Conservation (phyloP, 2,113 vertebrate species). For the Pelodiscus sinensis region DNA sequence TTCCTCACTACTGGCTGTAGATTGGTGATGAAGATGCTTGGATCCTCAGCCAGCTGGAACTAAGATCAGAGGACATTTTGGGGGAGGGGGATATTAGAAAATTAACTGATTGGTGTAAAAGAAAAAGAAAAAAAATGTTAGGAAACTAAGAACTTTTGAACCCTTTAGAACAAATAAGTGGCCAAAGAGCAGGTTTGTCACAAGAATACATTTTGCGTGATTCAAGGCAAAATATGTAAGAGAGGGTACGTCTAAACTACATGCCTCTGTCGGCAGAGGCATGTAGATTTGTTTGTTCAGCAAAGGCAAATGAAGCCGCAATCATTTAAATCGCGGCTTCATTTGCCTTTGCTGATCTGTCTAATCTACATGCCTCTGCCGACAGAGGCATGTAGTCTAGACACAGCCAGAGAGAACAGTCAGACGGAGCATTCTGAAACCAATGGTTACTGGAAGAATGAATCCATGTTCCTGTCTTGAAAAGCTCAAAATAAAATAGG, state of each 20-base stretch:
- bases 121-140: slow-evolving; percentile 36
- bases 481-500: not conserved
- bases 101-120: slow-evolving; percentile 67
- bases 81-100: slow-evolving; percentile 45
- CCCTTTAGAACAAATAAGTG: slow-evolving; percentile 58
- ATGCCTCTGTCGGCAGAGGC: too few species aligned
- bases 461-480: not conserved
- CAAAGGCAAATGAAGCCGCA: too few species aligned
- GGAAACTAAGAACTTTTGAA: slow-evolving; percentile 70
- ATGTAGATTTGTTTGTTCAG: too few species aligned
- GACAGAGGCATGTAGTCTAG: too few species aligned
- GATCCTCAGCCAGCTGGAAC: slow-evolving; percentile 49
- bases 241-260: too few species aligned
- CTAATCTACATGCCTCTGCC: too few species aligned
- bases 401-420: too few species aligned
- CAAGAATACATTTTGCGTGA: not conserved
- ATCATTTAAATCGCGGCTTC: too few species aligned
- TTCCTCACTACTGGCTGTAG: slow-evolving; percentile 60
- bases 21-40: slow-evolving; percentile 31
- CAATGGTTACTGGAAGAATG: not conserved
- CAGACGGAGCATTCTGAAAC: not conserved
- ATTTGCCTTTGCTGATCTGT: too few species aligned
- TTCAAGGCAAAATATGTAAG: not conserved
- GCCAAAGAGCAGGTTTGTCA: slow-evolving; percentile 7
- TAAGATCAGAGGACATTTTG: slow-evolving; percentile 52